Evolutionary conservation across 2,888 invertebrate genomes (phyloP), one percentile per base, ranked within the genome.

Genomic region (Boloria euphrosyne): DNA sequence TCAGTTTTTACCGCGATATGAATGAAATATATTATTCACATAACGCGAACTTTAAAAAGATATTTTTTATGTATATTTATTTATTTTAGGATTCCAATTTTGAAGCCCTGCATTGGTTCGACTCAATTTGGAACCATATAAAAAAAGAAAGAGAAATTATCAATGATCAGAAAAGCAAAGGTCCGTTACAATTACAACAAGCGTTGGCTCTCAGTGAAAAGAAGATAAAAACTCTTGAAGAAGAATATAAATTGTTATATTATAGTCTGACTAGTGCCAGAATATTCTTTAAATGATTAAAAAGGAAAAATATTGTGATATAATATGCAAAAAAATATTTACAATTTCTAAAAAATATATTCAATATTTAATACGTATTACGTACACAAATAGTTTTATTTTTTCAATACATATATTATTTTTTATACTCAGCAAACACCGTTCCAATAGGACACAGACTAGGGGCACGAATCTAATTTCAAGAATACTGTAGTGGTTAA

Each of bases 71-170:
- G 14, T 1, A 4, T 2, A 3, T n/a, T 6, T 1, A 2, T 3
- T 54, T 50, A 2, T 87, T 85, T 63, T 78, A 93, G 93, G 95
- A 95, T 75, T 87, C 93, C 18, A 96, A 97, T 77, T 96, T 99
- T 82, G 98, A 99, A 89, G 95, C 97, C 0, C 92, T 99, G 6
- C 98, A 98, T 83, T 99, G 99, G 99, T 98, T 98, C 82, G 95
- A 97, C 75, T 96, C 98, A 3, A 95, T 98, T 13, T 94, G 94
- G 80, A 94, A 94, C 59, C 96, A 97, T 79, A 95, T 96, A 74
- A 85, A 83, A 6, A 87, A 90, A 31, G 97, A 97, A 80, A 93
- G 93, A 67, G 84, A 81, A 69, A 76, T 84, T 50, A 86, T 94
- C 13, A 86, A 93, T 47, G 92, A 93, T 22, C 94, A 95, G 78